Base-by-base conservation (phyloP, 2,797 vertebrate genomes). In the Molossus molossus region DNA sequence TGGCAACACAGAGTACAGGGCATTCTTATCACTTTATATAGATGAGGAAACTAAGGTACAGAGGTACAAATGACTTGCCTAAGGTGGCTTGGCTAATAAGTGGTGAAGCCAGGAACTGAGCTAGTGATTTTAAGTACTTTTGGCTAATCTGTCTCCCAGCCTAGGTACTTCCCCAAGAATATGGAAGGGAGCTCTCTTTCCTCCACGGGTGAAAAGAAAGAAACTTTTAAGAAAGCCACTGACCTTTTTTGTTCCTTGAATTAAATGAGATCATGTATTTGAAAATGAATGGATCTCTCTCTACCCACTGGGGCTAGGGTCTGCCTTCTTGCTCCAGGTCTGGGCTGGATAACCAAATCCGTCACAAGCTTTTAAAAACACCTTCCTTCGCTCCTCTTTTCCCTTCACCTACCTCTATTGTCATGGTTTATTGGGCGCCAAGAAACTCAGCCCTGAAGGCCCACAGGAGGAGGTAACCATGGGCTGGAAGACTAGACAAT, bases 11-110 rank as follows among this genome's bases (percentile, higher is more conserved):
- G 84, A 18, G 17, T 37, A 55, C 62, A 40, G 23, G 88, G 67
- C 75, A 27, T 79, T 12, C 60, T 70, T 76, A 53, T 79, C 58
- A 76, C 77, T 50, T 87, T 85, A 53, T 87, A 57, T 80, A 75
- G 75, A 77, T 40, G 60, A 89, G 86, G 83, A 92, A 83, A 81
- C 82, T 15, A 55, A 94, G 94, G 92, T 53, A 14, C 58, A 37
- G 92, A 76, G 72, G 11, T 82, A 29, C 40, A 67, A 86, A 45
- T 87, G 88, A 33, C 89, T 83, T 91, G 79, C 64, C 40, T 72
- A 37, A 67, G 91, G 60, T n/a, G 40, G 12, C 53, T 57, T 93
- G 58, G 50, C 55, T 48, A 20, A n/a, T 76, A 64, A 45, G 10
- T 45, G 70, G 70, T 55, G 88, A 95, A 69, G 60, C 55, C 58